phyloP scores from a whole-genome alignment of 2,888 invertebrate species.

The Hypercompe scribonia region DNA sequence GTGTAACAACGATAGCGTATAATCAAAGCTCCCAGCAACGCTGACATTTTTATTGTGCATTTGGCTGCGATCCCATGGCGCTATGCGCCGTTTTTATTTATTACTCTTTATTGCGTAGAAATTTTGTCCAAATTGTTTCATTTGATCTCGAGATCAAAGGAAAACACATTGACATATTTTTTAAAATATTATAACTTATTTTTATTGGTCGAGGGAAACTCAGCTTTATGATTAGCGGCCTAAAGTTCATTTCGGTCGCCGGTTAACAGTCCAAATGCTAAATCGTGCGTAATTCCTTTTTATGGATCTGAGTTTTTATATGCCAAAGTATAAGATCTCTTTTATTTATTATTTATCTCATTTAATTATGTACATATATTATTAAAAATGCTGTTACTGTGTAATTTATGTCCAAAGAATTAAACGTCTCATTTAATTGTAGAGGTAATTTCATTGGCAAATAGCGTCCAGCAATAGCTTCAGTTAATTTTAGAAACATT shows the following conservation, averaged over 20 bases:
- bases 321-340: constrained; percentile 2
- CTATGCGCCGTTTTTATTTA: constrained; percentile 47
- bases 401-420: constrained; percentile 5
- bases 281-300: constrained; percentile 22
- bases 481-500: neutral
- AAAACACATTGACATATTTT: constrained; percentile 52
- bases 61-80: constrained; percentile 47
- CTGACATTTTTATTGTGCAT: constrained; percentile 56
- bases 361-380: constrained; percentile 5
- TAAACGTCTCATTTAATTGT: neutral
- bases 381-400: neutral
- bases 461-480: neutral
- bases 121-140: constrained; percentile 53
- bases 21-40: constrained; percentile 49
- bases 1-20: constrained; percentile 48
- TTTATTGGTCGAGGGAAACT: constrained; percentile 33
- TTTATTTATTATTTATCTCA: constrained; percentile 13
- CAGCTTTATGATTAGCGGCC: constrained; percentile 32
- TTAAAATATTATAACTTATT: constrained; percentile 38
- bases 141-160: constrained; percentile 54
- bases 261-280: constrained; percentile 20
- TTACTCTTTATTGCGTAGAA: constrained; percentile 44
- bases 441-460: neutral
- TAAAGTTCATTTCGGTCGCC: constrained; percentile 40
- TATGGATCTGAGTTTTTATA: constrained; percentile 17